phyloP scores from a whole-genome alignment of 2,113 vertebrate species.

The Chinchilla lanigera region DNA sequence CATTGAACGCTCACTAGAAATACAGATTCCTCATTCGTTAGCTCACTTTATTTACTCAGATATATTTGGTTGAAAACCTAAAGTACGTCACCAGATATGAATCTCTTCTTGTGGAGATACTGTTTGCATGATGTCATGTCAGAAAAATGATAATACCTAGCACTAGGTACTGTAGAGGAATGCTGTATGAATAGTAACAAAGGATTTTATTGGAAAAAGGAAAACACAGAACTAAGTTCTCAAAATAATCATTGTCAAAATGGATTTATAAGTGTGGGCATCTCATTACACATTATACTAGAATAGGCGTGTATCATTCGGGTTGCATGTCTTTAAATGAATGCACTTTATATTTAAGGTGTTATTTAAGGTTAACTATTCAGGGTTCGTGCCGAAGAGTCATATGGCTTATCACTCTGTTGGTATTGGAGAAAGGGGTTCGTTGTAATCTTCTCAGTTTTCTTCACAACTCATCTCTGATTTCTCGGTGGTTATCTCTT shows the following conservation, averaged over 20 bases:
- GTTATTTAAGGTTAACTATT: neutral
- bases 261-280: neutral
- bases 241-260: neutral
- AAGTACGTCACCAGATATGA: conserved; percentile 60
- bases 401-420: neutral
- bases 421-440: neutral
- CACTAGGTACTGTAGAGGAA: neutral
- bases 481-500: neutral
- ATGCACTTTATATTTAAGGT: neutral
- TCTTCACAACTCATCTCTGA: neutral
- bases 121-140: neutral
- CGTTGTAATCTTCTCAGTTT: neutral
- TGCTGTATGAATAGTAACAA: neutral
- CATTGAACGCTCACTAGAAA: neutral
- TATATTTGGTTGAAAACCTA: neutral
- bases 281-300: neutral
- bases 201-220: neutral
- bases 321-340: neutral
- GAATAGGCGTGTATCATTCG: neutral
- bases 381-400: neutral
- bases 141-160: conserved; percentile 21
- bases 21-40: conserved; percentile 18
- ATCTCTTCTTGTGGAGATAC: conserved; percentile 76
- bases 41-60: neutral
- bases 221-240: conserved; percentile 21